phyloP scores from a whole-genome alignment of 2,113 vertebrate genomes.

The Strix uralensis region DNA sequence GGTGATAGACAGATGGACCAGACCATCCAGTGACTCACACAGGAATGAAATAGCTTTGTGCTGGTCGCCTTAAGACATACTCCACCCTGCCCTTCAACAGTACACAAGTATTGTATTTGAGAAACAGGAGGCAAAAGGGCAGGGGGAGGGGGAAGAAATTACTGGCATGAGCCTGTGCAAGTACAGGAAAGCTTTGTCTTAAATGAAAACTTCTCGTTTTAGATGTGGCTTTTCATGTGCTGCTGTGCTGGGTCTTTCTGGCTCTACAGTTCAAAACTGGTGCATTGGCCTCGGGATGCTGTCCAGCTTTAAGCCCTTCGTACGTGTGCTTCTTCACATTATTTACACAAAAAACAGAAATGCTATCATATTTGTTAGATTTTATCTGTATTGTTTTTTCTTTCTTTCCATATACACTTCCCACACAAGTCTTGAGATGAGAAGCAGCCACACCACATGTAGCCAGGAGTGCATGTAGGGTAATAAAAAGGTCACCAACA shows the following conservation, averaged over 20 bases:
- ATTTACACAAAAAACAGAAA: background rate
- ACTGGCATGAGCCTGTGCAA: background rate
- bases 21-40: background rate
- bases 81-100: background rate
- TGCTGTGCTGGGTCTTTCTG: background rate
- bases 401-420: background rate
- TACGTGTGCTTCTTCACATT: background rate
- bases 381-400: background rate
- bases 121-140: background rate
- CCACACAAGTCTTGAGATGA: background rate
- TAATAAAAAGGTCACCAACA: background rate
- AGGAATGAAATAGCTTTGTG: background rate
- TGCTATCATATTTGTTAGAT: background rate
- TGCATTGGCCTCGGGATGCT: background rate
- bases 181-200: background rate
- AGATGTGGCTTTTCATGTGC: background rate
- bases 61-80: background rate
- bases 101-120: background rate
- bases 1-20: background rate
- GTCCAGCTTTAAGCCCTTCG: background rate
- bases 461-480: accelerated
- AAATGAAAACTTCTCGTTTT: background rate
- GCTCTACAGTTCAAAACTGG: background rate
- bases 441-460: background rate
- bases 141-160: background rate